These are phyloP conservation scores for Ceratina calcarata DNA, from an alignment of 1,140 invertebrate species.

Conservation along the genomic window DNA sequence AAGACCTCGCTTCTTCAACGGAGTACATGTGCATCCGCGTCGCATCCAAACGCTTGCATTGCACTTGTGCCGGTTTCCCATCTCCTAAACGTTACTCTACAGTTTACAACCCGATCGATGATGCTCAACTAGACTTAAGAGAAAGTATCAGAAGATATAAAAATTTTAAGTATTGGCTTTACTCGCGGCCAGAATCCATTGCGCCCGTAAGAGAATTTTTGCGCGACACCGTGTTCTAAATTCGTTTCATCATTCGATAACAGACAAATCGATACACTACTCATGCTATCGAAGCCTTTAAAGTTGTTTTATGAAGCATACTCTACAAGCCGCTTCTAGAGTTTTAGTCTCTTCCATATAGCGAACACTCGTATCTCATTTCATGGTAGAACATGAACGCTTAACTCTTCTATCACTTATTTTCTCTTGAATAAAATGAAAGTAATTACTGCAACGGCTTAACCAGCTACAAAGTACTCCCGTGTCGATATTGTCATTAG, in stretches of 20 bases:
- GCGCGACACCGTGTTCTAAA: background rate
- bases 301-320: background rate
- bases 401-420: background rate
- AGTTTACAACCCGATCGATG: no score
- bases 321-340: no score
- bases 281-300: background rate
- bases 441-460: background rate
- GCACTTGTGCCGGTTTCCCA: background rate
- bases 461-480: background rate
- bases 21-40: constrained; percentile 37
- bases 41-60: constrained; percentile 9
- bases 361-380: background rate
- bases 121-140: no score
- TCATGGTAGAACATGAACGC: background rate
- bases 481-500: background rate
- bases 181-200: background rate
- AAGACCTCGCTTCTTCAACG: constrained; percentile 53
- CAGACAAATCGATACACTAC: background rate
- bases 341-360: background rate
- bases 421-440: background rate
- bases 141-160: no score
- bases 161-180: no score
- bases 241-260: background rate
- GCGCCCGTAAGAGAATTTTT: background rate
- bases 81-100: background rate